A percentile compares a stretch with the other conserved stretches of the same genome.
Conservation (phyloP, 2,113 vertebrate genomes). For the Parus major region DNA sequence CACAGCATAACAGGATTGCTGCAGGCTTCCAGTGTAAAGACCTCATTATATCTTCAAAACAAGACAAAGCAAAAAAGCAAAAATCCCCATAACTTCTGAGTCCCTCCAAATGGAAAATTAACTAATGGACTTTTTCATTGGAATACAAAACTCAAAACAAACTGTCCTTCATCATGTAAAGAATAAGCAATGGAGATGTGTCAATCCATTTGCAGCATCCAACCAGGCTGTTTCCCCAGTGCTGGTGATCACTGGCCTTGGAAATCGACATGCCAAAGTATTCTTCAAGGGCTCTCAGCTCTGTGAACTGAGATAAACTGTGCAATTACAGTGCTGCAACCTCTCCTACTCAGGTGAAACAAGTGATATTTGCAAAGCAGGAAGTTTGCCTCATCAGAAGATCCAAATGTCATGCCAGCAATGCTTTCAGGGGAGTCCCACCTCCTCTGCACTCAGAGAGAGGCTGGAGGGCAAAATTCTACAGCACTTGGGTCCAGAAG, state of each 20-base stretch:
- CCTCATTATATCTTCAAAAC: slow-evolving; percentile 69
- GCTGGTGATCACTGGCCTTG: neutral
- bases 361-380: neutral
- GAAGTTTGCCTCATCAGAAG: neutral
- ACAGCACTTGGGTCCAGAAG: neutral
- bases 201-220: neutral
- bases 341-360: neutral
- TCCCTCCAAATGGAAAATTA: neutral
- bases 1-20: slow-evolving; percentile 57
- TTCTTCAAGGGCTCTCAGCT: neutral
- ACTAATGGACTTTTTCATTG: neutral
- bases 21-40: slow-evolving; percentile 57
- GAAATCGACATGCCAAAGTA: neutral
- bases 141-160: slow-evolving; percentile 14
- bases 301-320: neutral
- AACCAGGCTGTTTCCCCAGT: neutral
- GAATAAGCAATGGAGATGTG: neutral
- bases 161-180: neutral
- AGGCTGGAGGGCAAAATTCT: neutral
- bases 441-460: neutral
- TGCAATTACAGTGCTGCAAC: neutral
- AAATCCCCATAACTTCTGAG: slow-evolving; percentile 35
- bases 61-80: neutral
- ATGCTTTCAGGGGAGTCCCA: neutral
- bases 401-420: neutral